Percentiles rank a stretch among this genome's conserved stretches.
These are phyloP conservation scores for Irena cyanogastra DNA, from an alignment of 2,113 vertebrate genomes.

Conservation along the genomic window DNA sequence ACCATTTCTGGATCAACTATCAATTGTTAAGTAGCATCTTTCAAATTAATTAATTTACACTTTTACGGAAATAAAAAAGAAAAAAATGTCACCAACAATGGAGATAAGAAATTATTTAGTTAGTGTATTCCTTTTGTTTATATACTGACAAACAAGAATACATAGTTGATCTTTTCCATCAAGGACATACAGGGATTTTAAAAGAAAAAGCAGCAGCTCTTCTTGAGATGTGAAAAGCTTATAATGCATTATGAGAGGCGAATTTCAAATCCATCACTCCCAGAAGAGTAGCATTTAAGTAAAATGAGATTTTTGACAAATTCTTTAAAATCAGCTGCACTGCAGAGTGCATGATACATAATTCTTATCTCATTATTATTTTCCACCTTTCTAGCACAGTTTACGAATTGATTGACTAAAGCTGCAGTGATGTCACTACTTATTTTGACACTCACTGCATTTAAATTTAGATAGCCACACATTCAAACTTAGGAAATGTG, in stretches of 20 bases:
- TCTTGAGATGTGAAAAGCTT: neutral
- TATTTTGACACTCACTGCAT: neutral
- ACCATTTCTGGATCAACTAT: neutral
- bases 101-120: neutral
- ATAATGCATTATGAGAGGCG: neutral
- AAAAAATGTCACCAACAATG: neutral
- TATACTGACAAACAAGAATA: neutral
- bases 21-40: neutral
- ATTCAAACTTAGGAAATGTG: neutral
- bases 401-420: neutral
- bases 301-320: neutral
- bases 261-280: neutral
- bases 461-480: neutral
- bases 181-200: neutral
- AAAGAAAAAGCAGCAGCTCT: neutral
- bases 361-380: neutral
- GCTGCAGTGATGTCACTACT: neutral
- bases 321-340: neutral
- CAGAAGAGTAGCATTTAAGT: conserved; percentile 9
- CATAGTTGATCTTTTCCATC: neutral
- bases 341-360: neutral
- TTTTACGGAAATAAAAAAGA: conserved; percentile 16
- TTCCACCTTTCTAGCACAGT: neutral
- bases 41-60: neutral
- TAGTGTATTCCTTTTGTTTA: neutral